Base-by-base conservation (phyloP, 2,113 vertebrate species). In the Alouatta palliata region DNA sequence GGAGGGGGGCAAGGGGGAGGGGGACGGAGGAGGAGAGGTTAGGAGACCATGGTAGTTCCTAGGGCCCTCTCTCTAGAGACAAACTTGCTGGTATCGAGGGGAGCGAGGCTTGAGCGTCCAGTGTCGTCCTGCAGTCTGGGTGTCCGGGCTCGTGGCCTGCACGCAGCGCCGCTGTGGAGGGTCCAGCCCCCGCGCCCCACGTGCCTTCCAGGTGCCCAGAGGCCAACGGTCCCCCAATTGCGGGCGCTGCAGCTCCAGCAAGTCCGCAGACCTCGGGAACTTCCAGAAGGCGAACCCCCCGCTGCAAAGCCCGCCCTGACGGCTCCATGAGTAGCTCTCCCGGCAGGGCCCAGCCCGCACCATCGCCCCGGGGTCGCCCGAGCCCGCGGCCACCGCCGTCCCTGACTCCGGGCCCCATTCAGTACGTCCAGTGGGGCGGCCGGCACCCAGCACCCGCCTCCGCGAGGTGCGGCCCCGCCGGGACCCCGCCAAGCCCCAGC, bases 251-350 rank as follows among this genome's bases (percentile, higher is more conserved):
- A 0, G 56, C 23, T 12, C 21, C 0, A 4, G 66, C 6, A 0
- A 1, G 10, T 19, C 12, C 2, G 0, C 47, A 56, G 47, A 25
- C 66, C 9, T 0, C 0, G 5, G 14, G 30, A 5, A 40, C 90
- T 40, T 81, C 85, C 75, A 64, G n/a, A 80, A 64, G 73, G 9
- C 0, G 6, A 64, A 64, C 14, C 30, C 30, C 61, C 40, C 3
- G 1, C 3, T 2, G 1, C 21, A 30, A 40, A 56, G 1, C 3
- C 17, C 43, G 0, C 3, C 45, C 3, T 0, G 30, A 8, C 1
- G 0, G 23, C 43, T 37, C 21, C 32, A 82, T 71, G 88, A 80
- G 79, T 64, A 71, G 49, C n/a, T 70, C 54, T 35, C 40, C 52
- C 47, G n/a, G 77, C 64, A 37, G 14, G 0, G 20, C 83, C 8